phyloP scores from a whole-genome alignment of 1,140 invertebrate species.

The Diabrotica undecimpunctata region DNA sequence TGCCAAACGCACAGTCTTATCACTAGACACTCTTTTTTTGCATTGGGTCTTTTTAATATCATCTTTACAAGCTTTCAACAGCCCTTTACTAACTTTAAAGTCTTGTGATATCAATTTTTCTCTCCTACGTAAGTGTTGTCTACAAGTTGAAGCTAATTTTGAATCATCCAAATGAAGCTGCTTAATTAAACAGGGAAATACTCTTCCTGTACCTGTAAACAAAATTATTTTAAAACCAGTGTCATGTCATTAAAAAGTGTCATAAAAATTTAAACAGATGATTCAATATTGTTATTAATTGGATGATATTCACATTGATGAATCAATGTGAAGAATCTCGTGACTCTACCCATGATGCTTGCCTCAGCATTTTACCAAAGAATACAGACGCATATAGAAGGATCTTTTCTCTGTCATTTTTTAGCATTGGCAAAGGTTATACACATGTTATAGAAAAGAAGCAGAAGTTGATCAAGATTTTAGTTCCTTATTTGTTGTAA shows the following conservation, averaged over 20 bases:
- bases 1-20: conserved; percentile 80
- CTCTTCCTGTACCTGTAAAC: conserved; percentile 67
- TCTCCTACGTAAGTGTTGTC: conserved; percentile 76
- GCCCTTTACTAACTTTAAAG: conserved; percentile 83
- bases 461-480: too few relatives aligned
- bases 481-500: too few relatives aligned
- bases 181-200: conserved; percentile 89
- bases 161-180: conserved; percentile 67
- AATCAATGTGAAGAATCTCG: too few relatives aligned
- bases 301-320: background rate
- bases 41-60: conserved; percentile 84
- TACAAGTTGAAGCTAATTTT: conserved; percentile 69
- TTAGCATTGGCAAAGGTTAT: too few relatives aligned
- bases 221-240: too few relatives aligned
- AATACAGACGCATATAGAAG: too few relatives aligned
- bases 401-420: too few relatives aligned
- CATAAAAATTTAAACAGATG: too few relatives aligned
- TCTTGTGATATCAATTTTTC: conserved; percentile 88
- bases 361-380: too few relatives aligned
- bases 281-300: background rate
- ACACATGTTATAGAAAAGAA: too few relatives aligned
- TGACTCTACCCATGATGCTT: too few relatives aligned
- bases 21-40: conserved; percentile 69
- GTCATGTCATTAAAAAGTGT: too few relatives aligned
- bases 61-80: conserved; percentile 83